Conservation (phyloP, 2,113 vertebrate species). For the Ramphastos sulfuratus region DNA sequence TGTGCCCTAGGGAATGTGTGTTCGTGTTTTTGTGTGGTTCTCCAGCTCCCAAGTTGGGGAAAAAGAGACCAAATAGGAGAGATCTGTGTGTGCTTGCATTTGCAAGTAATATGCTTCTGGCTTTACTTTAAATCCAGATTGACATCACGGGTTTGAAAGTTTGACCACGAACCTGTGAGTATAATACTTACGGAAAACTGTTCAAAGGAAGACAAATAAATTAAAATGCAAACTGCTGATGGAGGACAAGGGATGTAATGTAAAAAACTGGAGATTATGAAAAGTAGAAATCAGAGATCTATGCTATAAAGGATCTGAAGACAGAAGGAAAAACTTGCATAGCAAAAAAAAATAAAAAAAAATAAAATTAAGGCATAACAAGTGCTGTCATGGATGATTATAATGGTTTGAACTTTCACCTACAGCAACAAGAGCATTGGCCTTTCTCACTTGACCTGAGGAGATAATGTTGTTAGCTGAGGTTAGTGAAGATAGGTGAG, state of each 20-base stretch:
- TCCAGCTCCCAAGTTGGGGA: neutral
- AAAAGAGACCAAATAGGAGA: neutral
- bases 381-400: slow-evolving; percentile 45
- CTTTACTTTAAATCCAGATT: neutral
- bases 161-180: neutral
- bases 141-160: neutral
- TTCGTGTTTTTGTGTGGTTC: neutral
- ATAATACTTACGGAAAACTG: neutral
- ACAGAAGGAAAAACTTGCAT: neutral
- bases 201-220: neutral
- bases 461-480: slow-evolving; percentile 43
- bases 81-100: neutral
- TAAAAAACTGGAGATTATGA: neutral
- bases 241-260: neutral
- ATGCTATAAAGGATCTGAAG: neutral
- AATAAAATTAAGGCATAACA: neutral
- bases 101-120: neutral
- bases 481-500: slow-evolving; percentile 28
- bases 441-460: slow-evolving; percentile 41
- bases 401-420: slow-evolving; percentile 48
- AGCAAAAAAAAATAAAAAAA: neutral
- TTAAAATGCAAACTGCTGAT: neutral
- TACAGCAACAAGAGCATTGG: slow-evolving; percentile 27
- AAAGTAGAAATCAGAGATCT: neutral
- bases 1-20: neutral